Conservation (phyloP, 2,113 vertebrate genomes). For the Syngnathus typhle region DNA sequence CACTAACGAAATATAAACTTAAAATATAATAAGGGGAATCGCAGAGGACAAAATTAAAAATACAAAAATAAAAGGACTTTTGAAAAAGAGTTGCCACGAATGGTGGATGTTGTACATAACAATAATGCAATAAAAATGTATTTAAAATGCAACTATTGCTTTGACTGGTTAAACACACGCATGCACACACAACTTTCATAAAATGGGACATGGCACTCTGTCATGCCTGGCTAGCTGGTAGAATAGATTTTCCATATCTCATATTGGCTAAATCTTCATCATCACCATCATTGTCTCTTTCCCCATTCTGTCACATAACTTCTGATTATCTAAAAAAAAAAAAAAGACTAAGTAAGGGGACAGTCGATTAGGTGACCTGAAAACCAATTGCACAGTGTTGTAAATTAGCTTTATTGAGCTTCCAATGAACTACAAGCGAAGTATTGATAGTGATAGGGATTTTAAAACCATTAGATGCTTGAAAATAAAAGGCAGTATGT, state of each 20-base stretch:
- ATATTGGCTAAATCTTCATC: slow-evolving; percentile 35
- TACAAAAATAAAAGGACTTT: not conserved
- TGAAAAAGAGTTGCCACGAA: not conserved
- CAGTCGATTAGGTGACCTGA: slow-evolving; percentile 35
- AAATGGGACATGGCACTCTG: slow-evolving; percentile 54
- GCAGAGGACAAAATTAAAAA: slow-evolving; percentile 10
- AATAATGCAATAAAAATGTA: not conserved
- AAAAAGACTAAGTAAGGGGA: slow-evolving; percentile 20
- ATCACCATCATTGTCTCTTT: slow-evolving; percentile 34
- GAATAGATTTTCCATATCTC: slow-evolving; percentile 61
- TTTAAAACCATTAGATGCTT: not conserved
- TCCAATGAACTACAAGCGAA: slow-evolving; percentile 9
- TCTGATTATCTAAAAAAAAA: slow-evolving; percentile 22
- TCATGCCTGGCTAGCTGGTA: slow-evolving; percentile 58
- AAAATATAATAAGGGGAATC: slow-evolving; percentile 1
- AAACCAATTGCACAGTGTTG: slow-evolving; percentile 11
- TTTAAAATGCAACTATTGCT: slow-evolving; percentile 1
- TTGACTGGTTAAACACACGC: slow-evolving; percentile 15
- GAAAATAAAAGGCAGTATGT: not conserved
- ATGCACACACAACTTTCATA: slow-evolving; percentile 26
- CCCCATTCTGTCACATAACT: slow-evolving; percentile 30
- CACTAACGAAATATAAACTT: slow-evolving; percentile 17
- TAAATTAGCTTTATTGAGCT: slow-evolving; percentile 29
- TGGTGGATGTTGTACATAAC: not conserved
- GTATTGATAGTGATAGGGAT: slow-evolving; percentile 13